Percentiles rank a stretch among this genome's conserved stretches.
phyloP scores from a whole-genome alignment of 2,888 invertebrate genomes.

The Noctua pronuba region DNA sequence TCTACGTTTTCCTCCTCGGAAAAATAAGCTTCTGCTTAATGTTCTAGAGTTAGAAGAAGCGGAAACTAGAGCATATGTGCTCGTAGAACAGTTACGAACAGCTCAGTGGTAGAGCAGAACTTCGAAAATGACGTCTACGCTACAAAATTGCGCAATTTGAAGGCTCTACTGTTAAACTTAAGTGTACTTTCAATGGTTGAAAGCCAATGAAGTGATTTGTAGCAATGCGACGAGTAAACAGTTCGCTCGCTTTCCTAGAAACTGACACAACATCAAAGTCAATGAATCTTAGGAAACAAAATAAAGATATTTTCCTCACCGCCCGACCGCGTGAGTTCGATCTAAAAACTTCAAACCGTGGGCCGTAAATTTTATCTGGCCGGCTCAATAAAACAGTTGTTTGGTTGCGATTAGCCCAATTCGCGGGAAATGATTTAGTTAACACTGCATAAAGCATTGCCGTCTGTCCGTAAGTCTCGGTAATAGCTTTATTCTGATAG shows the following conservation, averaged over 20 bases:
- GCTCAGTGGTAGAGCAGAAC: background rate
- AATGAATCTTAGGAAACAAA: conserved; percentile 48
- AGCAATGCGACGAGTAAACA: conserved; percentile 5
- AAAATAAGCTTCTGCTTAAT: conserved; percentile 52
- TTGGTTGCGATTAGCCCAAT: conserved; percentile 61
- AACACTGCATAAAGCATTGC: conserved; percentile 37
- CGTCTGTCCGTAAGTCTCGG: conserved; percentile 32
- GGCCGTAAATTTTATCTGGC: conserved; percentile 63
- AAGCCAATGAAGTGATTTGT: conserved; percentile 8
- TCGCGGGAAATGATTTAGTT: conserved; percentile 63
- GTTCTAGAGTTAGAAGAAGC: conserved; percentile 12
- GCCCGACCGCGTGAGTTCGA: conserved; percentile 35
- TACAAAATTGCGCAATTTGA: background rate
- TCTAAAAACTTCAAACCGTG: conserved; percentile 62
- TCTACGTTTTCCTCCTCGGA: conserved; percentile 67
- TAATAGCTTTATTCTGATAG: conserved; percentile 26
- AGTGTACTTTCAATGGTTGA: conserved; percentile 3
- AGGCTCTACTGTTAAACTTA: background rate
- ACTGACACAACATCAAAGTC: conserved; percentile 58
- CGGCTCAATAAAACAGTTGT: conserved; percentile 65
- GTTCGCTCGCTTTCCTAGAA: conserved; percentile 29
- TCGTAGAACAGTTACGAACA: background rate
- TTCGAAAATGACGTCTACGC: background rate
- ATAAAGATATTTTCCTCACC: conserved; percentile 41
- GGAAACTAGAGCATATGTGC: background rate